A percentile compares a stretch with the other conserved stretches of the same genome.
phyloP scores from a whole-genome alignment of 2,797 vertebrate genomes.

The Cryptoprocta ferox region DNA sequence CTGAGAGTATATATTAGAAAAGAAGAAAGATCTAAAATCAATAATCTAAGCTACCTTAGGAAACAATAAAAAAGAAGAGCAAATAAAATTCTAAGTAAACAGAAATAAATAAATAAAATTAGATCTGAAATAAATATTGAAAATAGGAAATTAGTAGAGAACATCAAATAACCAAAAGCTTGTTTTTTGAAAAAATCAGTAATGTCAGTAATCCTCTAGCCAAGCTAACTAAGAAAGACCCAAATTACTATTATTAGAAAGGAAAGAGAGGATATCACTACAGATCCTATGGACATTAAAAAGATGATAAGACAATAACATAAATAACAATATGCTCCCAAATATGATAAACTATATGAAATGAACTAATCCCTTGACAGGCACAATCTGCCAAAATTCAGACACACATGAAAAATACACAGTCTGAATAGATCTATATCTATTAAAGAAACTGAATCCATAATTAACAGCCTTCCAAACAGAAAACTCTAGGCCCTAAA shows the following conservation, averaged over 20 bases:
- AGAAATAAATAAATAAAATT: not conserved
- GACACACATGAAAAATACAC: not conserved
- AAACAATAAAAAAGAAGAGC: not conserved
- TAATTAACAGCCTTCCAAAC: not conserved
- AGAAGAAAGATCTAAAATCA: not conserved
- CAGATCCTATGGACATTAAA: not conserved
- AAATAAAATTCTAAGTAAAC: not conserved
- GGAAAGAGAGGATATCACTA: not conserved
- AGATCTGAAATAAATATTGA: not conserved
- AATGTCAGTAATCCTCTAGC: not conserved
- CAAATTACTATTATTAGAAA: not conserved
- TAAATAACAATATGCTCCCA: not conserved
- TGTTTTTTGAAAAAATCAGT: not conserved
- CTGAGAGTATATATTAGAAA: not conserved
- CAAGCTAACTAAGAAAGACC: not conserved
- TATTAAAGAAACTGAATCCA: not conserved
- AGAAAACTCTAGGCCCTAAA: not conserved
- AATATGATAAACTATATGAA: constrained; percentile 15
- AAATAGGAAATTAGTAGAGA: not conserved
- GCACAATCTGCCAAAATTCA: not conserved
- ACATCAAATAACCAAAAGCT: not conserved
- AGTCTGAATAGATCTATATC: not conserved
- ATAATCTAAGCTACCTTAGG: not conserved
- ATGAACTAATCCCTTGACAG: not conserved
- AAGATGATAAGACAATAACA: not conserved